Evolutionary conservation across 2,888 invertebrate genomes (phyloP), one percentile per base, ranked within the genome.

Genomic region (Drosophila merina): DNA sequence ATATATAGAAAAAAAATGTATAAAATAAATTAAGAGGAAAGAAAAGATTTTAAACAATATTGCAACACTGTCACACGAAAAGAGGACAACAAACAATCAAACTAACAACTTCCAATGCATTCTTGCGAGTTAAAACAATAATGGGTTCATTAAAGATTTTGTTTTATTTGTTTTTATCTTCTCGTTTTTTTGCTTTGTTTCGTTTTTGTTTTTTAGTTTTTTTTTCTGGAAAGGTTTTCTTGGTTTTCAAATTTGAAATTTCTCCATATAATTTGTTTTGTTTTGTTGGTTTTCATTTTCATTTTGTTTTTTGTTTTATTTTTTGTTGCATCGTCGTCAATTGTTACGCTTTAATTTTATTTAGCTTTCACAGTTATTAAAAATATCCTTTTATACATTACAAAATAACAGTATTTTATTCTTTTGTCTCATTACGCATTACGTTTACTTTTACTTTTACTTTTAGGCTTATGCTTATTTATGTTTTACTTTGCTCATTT

Each of bases 281-380:
- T 50, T 8, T 54, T 64, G 48, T 44, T 63, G 9, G 38, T 66
- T 57, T 64, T 68, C 33, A 14, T 25, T 44, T 36, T 33, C 3
- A 31, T 10, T 10, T 20, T 20, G 20, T 20, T n/a, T 66, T 72
- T 64, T 50, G 40, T 58, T 59, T 70, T 47, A 49, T 50, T 63
- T 73, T 60, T 52, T 75, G 55, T 59, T 74, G 56, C 63, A 52
- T 64, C 74, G 74, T 75, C 74, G 70, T 78, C 77, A 77, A 78
- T 72, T 74, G 71, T 75, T 79, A 74, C 63, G 69, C 75, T 87
- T 89, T 86, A 89, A 89, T 90, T 91, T 90, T 90, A 90, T 90
- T 91, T 89, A 91, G 91, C 91, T 91, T 91, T 91, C 91, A 91
- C 91, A 91, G 91, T 91, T 91, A 91, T 90, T 91, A 90, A 91